Percentiles rank a stretch among this genome's conserved stretches.
phyloP scores from a whole-genome alignment of 1,140 invertebrate genomes.

The Solenopsis fugax region DNA sequence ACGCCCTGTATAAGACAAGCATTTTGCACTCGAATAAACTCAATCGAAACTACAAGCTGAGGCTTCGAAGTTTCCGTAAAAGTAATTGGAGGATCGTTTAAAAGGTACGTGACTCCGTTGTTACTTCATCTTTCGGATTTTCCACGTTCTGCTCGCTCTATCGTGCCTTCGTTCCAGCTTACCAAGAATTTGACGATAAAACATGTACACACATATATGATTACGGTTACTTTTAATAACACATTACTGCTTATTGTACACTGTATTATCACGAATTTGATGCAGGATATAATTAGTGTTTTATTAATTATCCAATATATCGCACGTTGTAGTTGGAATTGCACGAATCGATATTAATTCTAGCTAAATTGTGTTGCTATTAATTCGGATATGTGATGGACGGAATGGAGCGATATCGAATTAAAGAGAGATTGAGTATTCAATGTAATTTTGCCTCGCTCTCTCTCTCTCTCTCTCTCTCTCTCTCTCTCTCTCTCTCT shows the following conservation, averaged over 20 bases:
- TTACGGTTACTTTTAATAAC: conserved; percentile 7
- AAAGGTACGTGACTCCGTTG: conserved; percentile 53
- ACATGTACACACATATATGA: not conserved
- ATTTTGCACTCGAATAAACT: conserved; percentile 33
- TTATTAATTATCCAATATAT: conserved; percentile 55
- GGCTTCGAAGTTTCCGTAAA: conserved; percentile 42
- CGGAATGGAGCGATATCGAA: conserved; percentile 27
- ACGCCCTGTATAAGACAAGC: not conserved
- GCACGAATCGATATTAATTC: conserved; percentile 51
- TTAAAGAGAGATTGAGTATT: conserved; percentile 34
- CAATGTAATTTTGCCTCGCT: not conserved
- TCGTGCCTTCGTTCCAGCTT: not conserved
- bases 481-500: not conserved
- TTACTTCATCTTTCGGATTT: conserved; percentile 46
- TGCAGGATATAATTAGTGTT: conserved; percentile 32
- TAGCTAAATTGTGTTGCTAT: conserved; percentile 40
- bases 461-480: too few relatives aligned
- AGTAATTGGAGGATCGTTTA: conserved; percentile 64
- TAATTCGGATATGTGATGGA: conserved; percentile 12
- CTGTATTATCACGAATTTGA: not conserved
- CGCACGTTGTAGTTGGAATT: not conserved
- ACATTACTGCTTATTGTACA: conserved; percentile 11
- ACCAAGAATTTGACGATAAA: conserved; percentile 2
- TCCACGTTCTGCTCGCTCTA: not conserved
- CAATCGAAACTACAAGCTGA: conserved; percentile 33